These are phyloP conservation scores for Dicrurus megarhynchus DNA, from an alignment of 2,113 vertebrate species.

Conservation along the genomic window DNA sequence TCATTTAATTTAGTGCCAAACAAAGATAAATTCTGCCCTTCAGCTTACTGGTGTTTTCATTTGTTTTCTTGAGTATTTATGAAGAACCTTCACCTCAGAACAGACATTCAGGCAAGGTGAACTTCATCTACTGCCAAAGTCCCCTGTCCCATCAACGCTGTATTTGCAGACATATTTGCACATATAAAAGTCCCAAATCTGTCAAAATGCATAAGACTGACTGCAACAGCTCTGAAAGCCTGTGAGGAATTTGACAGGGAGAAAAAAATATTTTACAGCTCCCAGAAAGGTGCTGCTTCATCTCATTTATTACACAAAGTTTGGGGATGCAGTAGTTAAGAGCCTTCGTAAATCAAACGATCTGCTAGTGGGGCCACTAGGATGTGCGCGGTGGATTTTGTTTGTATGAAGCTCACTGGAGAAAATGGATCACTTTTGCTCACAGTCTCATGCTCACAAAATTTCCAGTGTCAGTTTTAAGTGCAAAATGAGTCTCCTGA, in stretches of 20 bases:
- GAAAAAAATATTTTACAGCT: neutral
- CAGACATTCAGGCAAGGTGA: neutral
- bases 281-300: neutral
- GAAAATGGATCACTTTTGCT: neutral
- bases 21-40: neutral
- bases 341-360: neutral
- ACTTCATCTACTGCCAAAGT: neutral
- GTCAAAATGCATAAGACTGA: neutral
- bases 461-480: conserved; percentile 68
- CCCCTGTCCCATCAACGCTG: neutral
- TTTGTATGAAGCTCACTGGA: neutral
- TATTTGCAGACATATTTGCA: neutral
- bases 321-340: neutral
- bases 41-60: neutral
- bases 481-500: conserved; percentile 54
- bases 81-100: neutral
- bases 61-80: neutral
- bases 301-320: neutral
- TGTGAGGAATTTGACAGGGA: neutral
- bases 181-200: neutral
- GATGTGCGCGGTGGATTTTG: neutral
- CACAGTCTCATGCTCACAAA: neutral
- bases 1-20: neutral
- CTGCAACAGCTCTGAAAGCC: neutral
- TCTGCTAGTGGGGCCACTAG: neutral